Evolutionary conservation across 2,888 invertebrate genomes (phyloP), one percentile per base, ranked within the genome.

Genomic region (Drosophila affinis): DNA sequence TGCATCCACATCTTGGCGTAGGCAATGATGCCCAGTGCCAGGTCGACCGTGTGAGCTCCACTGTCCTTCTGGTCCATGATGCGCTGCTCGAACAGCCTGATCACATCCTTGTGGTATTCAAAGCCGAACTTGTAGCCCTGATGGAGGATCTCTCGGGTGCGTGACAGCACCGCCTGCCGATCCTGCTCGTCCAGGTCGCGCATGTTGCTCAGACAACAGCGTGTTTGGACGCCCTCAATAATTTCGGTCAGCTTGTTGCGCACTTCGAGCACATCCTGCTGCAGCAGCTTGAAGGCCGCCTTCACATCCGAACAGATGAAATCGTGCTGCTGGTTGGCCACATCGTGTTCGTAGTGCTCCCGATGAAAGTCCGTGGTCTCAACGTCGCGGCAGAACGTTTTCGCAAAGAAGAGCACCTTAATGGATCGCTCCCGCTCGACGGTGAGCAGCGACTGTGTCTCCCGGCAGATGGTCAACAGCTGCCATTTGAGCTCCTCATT

Each of bases 91-190:
- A 94, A 93, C 55, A 94, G 89, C 0, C 94, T 92, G 14, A 92
- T 92, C 5, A 94, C 92, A 76, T 94, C 94, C 72, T 93, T 93
- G 83, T 94, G 93, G 56, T 92, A 92, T 82, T 98, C 98, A 90
- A 98, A 98, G 12, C 97, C 97, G 89, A 98, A 96, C 91, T 96
- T 96, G 92, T 96, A 98, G 59, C 96, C 96, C 91, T 97, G 97
- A 92, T 97, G 96, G 74, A 98, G 92, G 56, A 96, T 95, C 90
- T 96, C 96, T 3, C 96, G 93, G 44, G 95, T 94, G 52, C 96
- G 93, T 9, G 94, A 94, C 48, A 94, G 92, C 14, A 96, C 92
- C 6, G 95, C 93, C 55, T 75, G 64, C 0, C 81, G 76, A 56
- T 87, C 86, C 62, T 88, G 86, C 27, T 87, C 86, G 27, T 87